Evolutionary conservation across 1,140 invertebrate genomes (phyloP), one percentile per base, ranked within the genome.

Genomic region (Aphelenchoides fujianensis): DNA sequence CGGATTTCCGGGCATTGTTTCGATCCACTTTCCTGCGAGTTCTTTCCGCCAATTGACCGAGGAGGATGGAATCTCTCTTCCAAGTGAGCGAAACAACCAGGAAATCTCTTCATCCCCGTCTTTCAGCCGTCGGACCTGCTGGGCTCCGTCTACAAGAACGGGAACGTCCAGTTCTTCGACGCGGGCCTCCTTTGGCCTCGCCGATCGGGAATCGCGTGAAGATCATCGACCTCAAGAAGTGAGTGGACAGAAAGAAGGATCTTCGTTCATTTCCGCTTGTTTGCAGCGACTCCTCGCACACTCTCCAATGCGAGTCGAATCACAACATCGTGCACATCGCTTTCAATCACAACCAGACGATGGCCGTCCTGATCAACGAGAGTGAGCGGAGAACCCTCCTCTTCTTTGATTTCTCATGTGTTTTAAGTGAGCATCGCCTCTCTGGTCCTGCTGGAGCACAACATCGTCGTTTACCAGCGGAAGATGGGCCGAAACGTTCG

Each of bases 211-310:
- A 66, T 30, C 16, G 34, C 16, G 16, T 66, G 27, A 66, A 66
- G 32, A 30, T 66, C 0, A 66, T 66, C 16, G 63, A 66, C 32
- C 32, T 66, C 36, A 66, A 66, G 31, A 66, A 66, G 63, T 66
- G 31, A 35, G 63, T 1, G 28, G 12, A 12, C 12, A 48, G 41
- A 48, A 48, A 48, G 41, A 48, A 12, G 37, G 1, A 19, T 66
- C 31, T 16, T 66, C 53, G n/a, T 35, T 66, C 2, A 1, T 12
- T 48, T 48, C 41, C 41, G 12, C 12, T 48, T 48, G 41, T 48
- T 66, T 66, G n/a, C 31, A 66, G 63, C 31, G 63, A 66, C 31
- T 34, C 27, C 1, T 66, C 63, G 16, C 63, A 66, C 36, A 66
- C 36, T 66, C 34, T 66, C 0, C 32, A 66, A 36, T 66, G 63